These are phyloP conservation scores for Pseudotriccus pelzelni DNA, from an alignment of 2,797 vertebrate genomes.

Conservation along the genomic window DNA sequence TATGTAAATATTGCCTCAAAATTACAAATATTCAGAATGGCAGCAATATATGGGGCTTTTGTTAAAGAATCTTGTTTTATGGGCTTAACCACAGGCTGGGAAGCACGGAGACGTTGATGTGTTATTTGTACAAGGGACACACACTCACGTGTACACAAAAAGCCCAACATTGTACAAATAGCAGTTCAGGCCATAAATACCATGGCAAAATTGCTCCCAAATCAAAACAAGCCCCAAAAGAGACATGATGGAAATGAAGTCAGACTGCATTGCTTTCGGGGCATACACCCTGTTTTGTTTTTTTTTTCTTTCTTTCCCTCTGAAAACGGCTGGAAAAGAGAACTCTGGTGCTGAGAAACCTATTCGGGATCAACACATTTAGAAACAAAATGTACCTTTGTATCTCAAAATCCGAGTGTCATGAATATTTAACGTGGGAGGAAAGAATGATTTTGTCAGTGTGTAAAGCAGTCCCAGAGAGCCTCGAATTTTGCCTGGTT, in stretches of 20 bases:
- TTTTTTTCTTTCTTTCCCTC: background rate
- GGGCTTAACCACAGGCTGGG: conserved; percentile 34
- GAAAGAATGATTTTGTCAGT: conserved; percentile 79
- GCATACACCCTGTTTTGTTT: background rate
- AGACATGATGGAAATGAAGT: conserved; percentile 54
- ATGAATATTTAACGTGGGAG: conserved; percentile 78
- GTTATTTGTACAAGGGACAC: conserved; percentile 34
- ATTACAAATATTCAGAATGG: conserved; percentile 67
- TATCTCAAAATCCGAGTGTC: conserved; percentile 73
- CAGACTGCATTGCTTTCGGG: conserved; percentile 51
- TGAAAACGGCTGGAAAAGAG: conserved; percentile 42
- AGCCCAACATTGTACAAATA: conserved; percentile 40
- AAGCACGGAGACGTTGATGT: conserved; percentile 10
- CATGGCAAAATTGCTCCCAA: conserved; percentile 37
- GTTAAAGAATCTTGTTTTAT: conserved; percentile 63
- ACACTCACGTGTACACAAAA: conserved; percentile 42
- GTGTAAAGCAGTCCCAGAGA: conserved; percentile 74
- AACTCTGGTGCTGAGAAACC: conserved; percentile 47
- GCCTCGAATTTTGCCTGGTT: conserved; percentile 73
- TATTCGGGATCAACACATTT: conserved; percentile 71
- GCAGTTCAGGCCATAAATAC: conserved; percentile 54
- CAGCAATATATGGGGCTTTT: conserved; percentile 54
- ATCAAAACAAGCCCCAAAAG: conserved; percentile 49
- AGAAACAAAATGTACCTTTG: conserved; percentile 79
- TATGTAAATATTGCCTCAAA: conserved; percentile 68